These are phyloP conservation scores for Bicyclus anynana DNA, from an alignment of 1,140 invertebrate species.

Conservation along the genomic window DNA sequence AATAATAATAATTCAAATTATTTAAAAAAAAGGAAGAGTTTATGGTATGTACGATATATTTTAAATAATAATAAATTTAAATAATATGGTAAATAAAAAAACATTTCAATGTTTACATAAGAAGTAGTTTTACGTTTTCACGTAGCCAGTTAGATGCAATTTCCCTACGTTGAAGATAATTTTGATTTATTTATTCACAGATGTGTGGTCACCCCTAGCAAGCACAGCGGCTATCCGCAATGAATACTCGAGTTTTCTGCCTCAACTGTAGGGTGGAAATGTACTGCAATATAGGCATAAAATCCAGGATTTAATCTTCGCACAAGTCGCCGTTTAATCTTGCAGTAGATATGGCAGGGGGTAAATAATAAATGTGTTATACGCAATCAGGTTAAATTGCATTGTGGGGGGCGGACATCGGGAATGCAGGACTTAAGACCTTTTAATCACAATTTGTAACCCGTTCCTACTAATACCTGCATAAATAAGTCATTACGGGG, in stretches of 20 bases:
- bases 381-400: constrained; percentile 56
- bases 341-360: constrained; percentile 49
- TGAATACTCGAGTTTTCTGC: constrained; percentile 62
- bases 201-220: constrained; percentile 4
- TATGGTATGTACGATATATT: no score
- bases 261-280: constrained; percentile 59
- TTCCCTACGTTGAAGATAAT: neutral
- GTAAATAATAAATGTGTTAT: constrained; percentile 66
- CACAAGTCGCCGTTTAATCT: constrained; percentile 67
- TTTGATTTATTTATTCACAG: neutral
- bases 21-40: no score
- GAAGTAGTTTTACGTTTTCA: no score
- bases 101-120: no score
- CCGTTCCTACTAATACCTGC: constrained; percentile 13
- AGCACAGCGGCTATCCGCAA: constrained; percentile 46
- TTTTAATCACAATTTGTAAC: constrained; percentile 13
- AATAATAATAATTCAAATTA: no score
- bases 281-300: constrained; percentile 67
- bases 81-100: no score
- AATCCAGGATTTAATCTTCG: constrained; percentile 68
- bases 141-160: no score
- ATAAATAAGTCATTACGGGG: constrained; percentile 17
- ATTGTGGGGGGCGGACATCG: constrained; percentile 34
- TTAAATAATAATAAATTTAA: no score
- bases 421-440: constrained; percentile 14